These are phyloP conservation scores for Zaprionus ghesquierei DNA, from an alignment of 1,140 invertebrate species.

Conservation along the genomic window DNA sequence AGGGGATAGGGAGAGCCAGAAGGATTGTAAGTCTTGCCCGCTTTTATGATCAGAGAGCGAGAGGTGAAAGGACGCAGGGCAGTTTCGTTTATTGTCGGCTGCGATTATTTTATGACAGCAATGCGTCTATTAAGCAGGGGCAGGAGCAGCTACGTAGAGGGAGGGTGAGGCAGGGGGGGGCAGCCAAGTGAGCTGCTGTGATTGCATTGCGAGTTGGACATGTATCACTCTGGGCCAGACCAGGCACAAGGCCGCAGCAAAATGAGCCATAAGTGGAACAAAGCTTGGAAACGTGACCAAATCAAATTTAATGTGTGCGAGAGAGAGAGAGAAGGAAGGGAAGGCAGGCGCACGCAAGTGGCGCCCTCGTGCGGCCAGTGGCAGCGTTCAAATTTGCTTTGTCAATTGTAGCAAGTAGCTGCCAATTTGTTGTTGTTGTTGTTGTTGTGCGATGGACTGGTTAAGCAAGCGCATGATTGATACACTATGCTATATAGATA, in stretches of 20 bases:
- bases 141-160: not conserved
- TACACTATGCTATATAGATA: conserved; percentile 25
- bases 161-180: not conserved
- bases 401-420: conserved; percentile 43
- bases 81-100: conserved; percentile 26
- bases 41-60: not conserved
- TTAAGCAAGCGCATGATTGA: conserved; percentile 66
- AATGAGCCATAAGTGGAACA: conserved; percentile 82
- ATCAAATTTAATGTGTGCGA: conserved; percentile 78
- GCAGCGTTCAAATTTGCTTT: not conserved
- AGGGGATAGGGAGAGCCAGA: not conserved
- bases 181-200: conserved; percentile 33
- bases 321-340: not conserved
- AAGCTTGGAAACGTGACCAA: conserved; percentile 81
- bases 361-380: conserved; percentile 42
- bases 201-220: conserved; percentile 47
- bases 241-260: conserved; percentile 39
- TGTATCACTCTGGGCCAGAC: conserved; percentile 22
- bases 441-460: conserved; percentile 21
- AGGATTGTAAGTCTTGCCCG: not conserved
- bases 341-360: conserved; percentile 40
- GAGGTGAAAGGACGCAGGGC: not conserved
- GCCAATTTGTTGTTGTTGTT: conserved; percentile 35
- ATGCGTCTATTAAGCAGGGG: conserved; percentile 54
- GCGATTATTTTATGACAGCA: conserved; percentile 74